Percentiles rank a stretch among this genome's conserved stretches.
These are phyloP conservation scores for Sitobion miscanthi DNA, from an alignment of 1,140 invertebrate species.

Conservation along the genomic window DNA sequence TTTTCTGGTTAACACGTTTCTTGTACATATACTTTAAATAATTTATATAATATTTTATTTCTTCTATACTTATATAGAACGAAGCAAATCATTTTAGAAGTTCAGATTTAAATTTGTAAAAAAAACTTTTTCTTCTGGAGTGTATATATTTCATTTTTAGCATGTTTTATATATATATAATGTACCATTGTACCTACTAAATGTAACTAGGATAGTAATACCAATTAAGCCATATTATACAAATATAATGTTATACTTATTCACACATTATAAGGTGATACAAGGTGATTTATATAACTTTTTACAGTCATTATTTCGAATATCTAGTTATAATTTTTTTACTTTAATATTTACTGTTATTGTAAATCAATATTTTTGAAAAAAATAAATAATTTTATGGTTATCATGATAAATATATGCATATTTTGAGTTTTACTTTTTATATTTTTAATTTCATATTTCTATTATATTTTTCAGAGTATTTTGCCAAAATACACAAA, in stretches of 20 bases:
- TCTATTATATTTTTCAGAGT: background rate
- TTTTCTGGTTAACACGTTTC: slow-evolving; percentile 20
- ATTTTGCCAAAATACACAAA: background rate
- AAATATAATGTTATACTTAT: too few species aligned
- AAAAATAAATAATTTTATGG: background rate
- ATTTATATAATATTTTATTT: background rate
- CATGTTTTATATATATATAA: background rate
- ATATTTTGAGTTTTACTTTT: background rate
- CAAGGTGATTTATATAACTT: too few species aligned
- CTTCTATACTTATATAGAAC: background rate
- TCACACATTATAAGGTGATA: too few species aligned
- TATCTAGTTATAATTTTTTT: background rate
- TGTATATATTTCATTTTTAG: background rate
- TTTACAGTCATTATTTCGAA: too few species aligned
- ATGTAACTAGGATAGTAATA: too few species aligned
- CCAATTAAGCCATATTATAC: too few species aligned
- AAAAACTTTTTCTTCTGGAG: background rate
- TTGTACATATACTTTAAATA: background rate
- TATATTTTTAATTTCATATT: background rate
- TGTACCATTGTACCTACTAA: too few species aligned
- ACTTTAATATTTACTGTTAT: background rate
- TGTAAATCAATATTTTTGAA: background rate
- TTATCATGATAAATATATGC: background rate
- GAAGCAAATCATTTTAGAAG: background rate
- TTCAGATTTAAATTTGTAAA: background rate